These are phyloP conservation scores for Osmerus mordax DNA, from an alignment of 2,113 vertebrate species.

Conservation along the genomic window DNA sequence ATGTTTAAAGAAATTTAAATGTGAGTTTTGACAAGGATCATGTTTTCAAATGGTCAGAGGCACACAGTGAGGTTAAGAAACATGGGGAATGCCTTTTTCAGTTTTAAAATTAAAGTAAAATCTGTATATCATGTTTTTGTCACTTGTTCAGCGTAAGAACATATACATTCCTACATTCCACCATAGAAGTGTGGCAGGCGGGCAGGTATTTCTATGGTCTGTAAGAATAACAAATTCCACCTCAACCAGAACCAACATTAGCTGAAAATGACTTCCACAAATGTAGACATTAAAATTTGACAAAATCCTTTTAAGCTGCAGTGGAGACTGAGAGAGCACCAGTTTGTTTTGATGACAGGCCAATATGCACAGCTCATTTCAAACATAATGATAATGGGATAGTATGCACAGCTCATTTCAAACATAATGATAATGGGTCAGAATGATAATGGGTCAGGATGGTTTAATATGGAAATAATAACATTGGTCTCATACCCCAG, in stretches of 20 bases:
- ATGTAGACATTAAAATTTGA: slow-evolving; percentile 1
- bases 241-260: not conserved
- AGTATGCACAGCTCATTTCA: slow-evolving; percentile 26
- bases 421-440: not conserved
- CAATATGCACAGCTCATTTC: slow-evolving; percentile 22
- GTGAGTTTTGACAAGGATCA: not conserved
- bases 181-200: too few relatives aligned
- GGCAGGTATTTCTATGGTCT: not conserved
- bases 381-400: not conserved
- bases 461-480: too few relatives aligned
- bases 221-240: not conserved
- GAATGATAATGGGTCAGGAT: not conserved
- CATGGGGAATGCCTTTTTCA: too few relatives aligned
- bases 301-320: slow-evolving; percentile 5
- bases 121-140: too few relatives aligned
- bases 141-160: not conserved
- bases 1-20: too few relatives aligned
- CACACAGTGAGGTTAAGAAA: not conserved
- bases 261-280: not conserved
- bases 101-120: too few relatives aligned
- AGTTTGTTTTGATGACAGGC: slow-evolving; percentile 26
- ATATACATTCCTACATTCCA: not conserved
- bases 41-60: not conserved
- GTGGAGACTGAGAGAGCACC: slow-evolving; percentile 42
- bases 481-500: too few relatives aligned